Evolutionary conservation across 2,888 invertebrate species (phyloP).

Genomic region (Caenorhabditis auriculariae): DNA sequence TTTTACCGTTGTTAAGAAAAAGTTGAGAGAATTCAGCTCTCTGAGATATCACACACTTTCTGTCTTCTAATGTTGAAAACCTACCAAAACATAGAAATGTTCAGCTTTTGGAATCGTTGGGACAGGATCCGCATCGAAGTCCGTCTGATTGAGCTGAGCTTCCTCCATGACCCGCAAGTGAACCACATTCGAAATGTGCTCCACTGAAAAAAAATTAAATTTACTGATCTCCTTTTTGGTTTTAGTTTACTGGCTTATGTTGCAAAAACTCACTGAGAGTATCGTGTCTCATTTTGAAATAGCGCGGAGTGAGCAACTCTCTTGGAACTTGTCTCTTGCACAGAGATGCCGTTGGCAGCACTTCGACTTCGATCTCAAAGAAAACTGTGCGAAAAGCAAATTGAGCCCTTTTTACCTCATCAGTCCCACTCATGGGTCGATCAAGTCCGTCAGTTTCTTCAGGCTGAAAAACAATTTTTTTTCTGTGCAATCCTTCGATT

Average conservation of each 20-base stretch:
- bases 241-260: neutral
- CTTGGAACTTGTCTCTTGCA: slow-evolving; percentile 10
- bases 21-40: too few relatives aligned
- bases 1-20: too few relatives aligned
- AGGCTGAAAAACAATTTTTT: slow-evolving; percentile 3
- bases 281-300: slow-evolving; percentile 8
- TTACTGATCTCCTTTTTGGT: neutral
- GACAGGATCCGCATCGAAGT: slow-evolving; percentile 18
- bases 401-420: slow-evolving; percentile 6
- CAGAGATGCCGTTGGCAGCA: slow-evolving; percentile 34
- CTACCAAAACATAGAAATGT: slow-evolving; percentile 30
- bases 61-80: neutral
- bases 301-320: slow-evolving; percentile 9
- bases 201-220: slow-evolving; percentile 10
- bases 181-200: slow-evolving; percentile 18
- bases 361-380: slow-evolving; percentile 40
- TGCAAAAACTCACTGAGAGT: slow-evolving; percentile 4
- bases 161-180: slow-evolving; percentile 22
- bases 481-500: neutral
- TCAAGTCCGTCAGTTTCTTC: slow-evolving; percentile 9
- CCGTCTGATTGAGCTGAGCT: slow-evolving; percentile 2
- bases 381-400: slow-evolving; percentile 2
- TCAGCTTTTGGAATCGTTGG: slow-evolving; percentile 15
- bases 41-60: too few relatives aligned
- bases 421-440: slow-evolving; percentile 1